Base-by-base conservation (phyloP, 1,140 invertebrate species). In the Drosophila lini region DNA sequence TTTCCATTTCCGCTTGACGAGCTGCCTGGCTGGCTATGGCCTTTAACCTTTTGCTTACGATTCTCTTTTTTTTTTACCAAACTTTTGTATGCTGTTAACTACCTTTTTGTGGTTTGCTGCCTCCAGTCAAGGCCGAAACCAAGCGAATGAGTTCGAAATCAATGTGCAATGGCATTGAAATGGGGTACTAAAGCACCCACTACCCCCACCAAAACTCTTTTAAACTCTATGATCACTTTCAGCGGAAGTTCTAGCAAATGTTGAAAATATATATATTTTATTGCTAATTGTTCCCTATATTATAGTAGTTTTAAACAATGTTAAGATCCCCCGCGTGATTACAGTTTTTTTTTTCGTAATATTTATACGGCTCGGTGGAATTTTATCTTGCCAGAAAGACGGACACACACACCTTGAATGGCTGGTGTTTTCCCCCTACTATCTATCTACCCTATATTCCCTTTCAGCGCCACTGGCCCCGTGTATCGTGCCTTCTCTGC, bases 1-100 rank as follows among this genome's bases (percentile, higher is more conserved):
- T 47, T 38, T 69, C 52, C 65, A 70, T 70, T 71, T 71, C 68
- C 68, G 68, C 65, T 70, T 71, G 65, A 58, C 64, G 65, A 44
- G 40, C 41, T 28, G 25, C 5, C 25, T 28, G 44, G 48, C 42
- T 34, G 44, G 48, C 42, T 34, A 38, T 69, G 68, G 68, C 65
- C 68, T 70, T 67, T 70, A 71, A 57, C 50, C 68, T 70, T 71
- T 70, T 57, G 28, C 34, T 41, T 71, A 70, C 47, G 68, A 32
- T 56, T 57, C 36, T 42, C 38, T 69, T 45, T 56, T 44, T 50
- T 16, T n/a, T 48, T 47, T 28, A 41, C 25, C 61, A 36, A 36
- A 25, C 36, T 28, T 69, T 68, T 42, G 19, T 34, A 38, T 28
- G 42, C 41, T 52, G 62, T 68, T 68, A 67, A 64, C 44, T 68